These are phyloP conservation scores for Caenorhabditis angaria DNA, from an alignment of 2,888 invertebrate species.

Conservation along the genomic window DNA sequence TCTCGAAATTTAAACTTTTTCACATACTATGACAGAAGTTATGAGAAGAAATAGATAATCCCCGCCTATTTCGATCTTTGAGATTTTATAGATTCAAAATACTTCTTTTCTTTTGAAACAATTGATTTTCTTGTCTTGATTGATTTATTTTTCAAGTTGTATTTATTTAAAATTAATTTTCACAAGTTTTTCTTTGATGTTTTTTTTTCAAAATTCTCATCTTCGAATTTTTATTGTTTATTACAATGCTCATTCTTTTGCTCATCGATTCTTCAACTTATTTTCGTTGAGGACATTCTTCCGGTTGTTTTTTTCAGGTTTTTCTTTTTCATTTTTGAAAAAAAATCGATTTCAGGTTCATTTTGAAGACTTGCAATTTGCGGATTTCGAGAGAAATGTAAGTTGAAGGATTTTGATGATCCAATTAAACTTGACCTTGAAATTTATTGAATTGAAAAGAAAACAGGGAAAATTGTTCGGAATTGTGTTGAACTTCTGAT, in stretches of 20 bases:
- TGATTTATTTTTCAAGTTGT: too few relatives aligned
- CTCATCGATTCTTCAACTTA: background rate
- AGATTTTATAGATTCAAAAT: too few relatives aligned
- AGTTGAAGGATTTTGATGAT: background rate
- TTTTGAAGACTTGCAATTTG: background rate
- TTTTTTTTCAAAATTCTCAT: background rate
- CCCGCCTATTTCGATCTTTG: too few relatives aligned
- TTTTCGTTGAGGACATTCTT: background rate
- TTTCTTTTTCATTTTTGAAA: background rate
- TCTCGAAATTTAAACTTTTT: too few relatives aligned
- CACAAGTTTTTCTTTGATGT: background rate
- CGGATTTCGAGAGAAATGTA: background rate
- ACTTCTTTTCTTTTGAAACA: too few relatives aligned
- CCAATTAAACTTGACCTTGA: background rate
- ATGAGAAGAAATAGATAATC: too few relatives aligned
- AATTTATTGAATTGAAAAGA: too few relatives aligned
- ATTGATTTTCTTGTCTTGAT: too few relatives aligned
- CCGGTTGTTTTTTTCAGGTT: background rate
- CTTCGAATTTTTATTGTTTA: conserved; percentile 4
- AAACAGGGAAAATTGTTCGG: too few relatives aligned
- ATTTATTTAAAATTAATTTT: too few relatives aligned
- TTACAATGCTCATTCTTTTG: background rate
- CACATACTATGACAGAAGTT: too few relatives aligned
- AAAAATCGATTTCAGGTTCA: background rate
- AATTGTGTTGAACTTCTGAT: too few relatives aligned